These are phyloP conservation scores for Heliconius eleuchia DNA, from an alignment of 1,140 invertebrate species.

Conservation along the genomic window DNA sequence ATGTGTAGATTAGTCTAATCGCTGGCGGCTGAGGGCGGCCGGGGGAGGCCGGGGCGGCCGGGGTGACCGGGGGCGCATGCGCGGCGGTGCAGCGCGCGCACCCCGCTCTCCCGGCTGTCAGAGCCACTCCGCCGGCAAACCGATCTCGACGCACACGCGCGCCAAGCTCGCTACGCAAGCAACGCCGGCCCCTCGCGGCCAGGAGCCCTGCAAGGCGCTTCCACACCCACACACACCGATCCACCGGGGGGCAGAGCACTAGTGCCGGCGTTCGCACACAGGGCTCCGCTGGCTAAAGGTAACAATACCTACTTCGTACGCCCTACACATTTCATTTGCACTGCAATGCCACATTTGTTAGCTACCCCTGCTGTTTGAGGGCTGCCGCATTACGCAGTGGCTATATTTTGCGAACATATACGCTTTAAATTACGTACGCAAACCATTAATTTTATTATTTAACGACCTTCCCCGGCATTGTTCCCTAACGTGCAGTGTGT, in stretches of 20 bases:
- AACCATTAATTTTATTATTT: slow-evolving; percentile 44
- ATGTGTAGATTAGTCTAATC: slow-evolving; percentile 50
- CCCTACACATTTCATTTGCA: slow-evolving; percentile 38
- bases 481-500: slow-evolving; percentile 38
- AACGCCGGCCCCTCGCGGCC: slow-evolving; percentile 74
- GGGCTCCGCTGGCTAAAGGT: slow-evolving; percentile 72
- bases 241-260: slow-evolving; percentile 55
- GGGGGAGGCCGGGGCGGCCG: slow-evolving; percentile 38
- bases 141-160: slow-evolving; percentile 69
- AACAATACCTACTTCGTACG: slow-evolving; percentile 45
- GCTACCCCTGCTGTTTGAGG: slow-evolving; percentile 13
- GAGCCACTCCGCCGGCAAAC: slow-evolving; percentile 72
- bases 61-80: slow-evolving; percentile 55
- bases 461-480: slow-evolving; percentile 55
- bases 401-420: slow-evolving; percentile 13
- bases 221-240: slow-evolving; percentile 54
- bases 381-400: slow-evolving; percentile 56
- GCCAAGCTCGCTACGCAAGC: slow-evolving; percentile 66
- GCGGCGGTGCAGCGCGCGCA: slow-evolving; percentile 68
- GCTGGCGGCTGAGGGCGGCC: slow-evolving; percentile 49
- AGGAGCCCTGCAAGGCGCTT: slow-evolving; percentile 73
- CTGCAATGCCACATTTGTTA: slow-evolving; percentile 35
- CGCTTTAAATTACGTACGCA: slow-evolving; percentile 18
- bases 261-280: slow-evolving; percentile 71
- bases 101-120: slow-evolving; percentile 53